Evolutionary conservation across 2,888 invertebrate genomes (phyloP), one percentile per base, ranked within the genome.

Genomic region (Acanthococcus lagerstroemiae): DNA sequence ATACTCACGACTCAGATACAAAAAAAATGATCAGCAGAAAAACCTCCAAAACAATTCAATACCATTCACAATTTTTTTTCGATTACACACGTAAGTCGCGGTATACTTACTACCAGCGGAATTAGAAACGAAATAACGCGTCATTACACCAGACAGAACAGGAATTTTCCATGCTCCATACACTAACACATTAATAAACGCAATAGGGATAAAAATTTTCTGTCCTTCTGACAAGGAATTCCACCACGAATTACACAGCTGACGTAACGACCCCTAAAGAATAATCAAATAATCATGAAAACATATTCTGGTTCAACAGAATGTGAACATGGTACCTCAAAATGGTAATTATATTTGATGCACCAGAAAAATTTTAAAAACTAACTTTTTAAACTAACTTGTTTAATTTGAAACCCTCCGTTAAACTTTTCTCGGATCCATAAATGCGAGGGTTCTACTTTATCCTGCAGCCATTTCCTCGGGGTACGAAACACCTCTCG

Each of bases 161-260:
- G 87, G 89, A 4, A 92, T 76, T 69, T 86, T 80, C 95, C 95
- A 95, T 56, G 88, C 82, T 0, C 83, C 77, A 77, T 89, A 95
- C 1, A 95, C 90, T 21, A 88, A 71, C 0, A 84, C 74, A 78
- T 95, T 95, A 6, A 85, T 74, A 7, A 84, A 83, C 73, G 88
- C 84, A 71, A 95, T 86, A 1, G 89, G 88, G 61, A 82, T 83
- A 76, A 91, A 92, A 5, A 90, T 80, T 76, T 83, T 86, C 73
- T 92, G 86, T 52, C 86, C 88, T 17, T 86, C 83, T 61, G 82
- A 80, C 25, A 90, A 77, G 52, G 79, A 78, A 61, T 81, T 83
- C 92, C 93, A 94, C 82, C 85, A 86, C 71, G 77, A 78, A 71
- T 79, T 80, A 66, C 78, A 58, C 68, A 77, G 74, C 69, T 74